phyloP scores from a whole-genome alignment of 2,888 invertebrate species.

The Nymphalis c-album region DNA sequence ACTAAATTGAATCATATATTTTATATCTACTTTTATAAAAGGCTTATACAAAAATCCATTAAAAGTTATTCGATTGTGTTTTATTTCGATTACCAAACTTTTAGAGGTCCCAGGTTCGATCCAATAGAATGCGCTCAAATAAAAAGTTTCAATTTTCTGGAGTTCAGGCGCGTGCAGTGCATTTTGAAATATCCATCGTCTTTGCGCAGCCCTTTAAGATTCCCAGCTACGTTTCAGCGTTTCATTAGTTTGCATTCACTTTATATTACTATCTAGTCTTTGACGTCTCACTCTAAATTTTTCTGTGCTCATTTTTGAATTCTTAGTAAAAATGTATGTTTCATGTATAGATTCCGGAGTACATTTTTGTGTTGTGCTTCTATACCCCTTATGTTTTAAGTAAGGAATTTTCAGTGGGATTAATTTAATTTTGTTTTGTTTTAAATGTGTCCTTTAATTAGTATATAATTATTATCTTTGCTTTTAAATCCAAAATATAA shows the following conservation, averaged over 20 bases:
- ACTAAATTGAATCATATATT: not conserved
- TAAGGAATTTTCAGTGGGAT: too few relatives aligned
- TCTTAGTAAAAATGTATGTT: too few relatives aligned
- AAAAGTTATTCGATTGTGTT: conserved; percentile 54
- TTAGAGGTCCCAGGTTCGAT: conserved; percentile 64
- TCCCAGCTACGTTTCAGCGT: conserved; percentile 40
- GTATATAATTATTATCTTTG: too few relatives aligned
- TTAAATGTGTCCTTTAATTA: too few relatives aligned
- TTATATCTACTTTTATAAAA: not conserved
- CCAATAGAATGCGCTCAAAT: conserved; percentile 76
- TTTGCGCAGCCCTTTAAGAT: conserved; percentile 52
- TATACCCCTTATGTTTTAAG: too few relatives aligned
- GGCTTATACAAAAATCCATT: not conserved
- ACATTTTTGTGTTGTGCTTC: too few relatives aligned
- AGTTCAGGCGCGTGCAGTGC: conserved; percentile 58
- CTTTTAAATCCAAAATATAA: too few relatives aligned
- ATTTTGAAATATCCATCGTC: conserved; percentile 41
- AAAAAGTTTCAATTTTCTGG: conserved; percentile 78
- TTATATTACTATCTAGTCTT: conserved; percentile 5
- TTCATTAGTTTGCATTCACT: conserved; percentile 42
- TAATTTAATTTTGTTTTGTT: too few relatives aligned
- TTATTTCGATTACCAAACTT: conserved; percentile 69
- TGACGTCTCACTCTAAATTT: not conserved
- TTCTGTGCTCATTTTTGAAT: not conserved
- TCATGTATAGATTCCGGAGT: too few relatives aligned